A percentile compares a stretch with the other conserved stretches of the same genome.
Conservation (phyloP, 2,888 invertebrate species). For the Celastrina argiolus region DNA sequence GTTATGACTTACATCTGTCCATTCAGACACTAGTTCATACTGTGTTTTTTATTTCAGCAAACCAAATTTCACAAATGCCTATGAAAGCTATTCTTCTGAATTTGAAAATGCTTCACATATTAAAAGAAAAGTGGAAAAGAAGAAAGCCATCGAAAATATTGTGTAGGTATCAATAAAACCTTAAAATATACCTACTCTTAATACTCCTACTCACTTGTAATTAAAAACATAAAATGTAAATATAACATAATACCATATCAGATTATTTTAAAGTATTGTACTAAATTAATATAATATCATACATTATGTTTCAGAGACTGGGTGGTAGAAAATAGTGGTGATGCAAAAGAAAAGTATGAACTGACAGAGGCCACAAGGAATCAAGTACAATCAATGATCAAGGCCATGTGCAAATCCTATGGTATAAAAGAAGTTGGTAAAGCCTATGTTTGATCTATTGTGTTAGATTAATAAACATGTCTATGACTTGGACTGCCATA, state of each 20-base stretch:
- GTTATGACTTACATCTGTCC: too few relatives aligned
- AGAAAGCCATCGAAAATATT: slow-evolving; percentile 54
- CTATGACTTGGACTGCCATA: too few relatives aligned
- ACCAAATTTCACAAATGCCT: slow-evolving; percentile 50
- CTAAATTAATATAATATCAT: not conserved
- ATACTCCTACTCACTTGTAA: not conserved
- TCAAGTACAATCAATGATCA: slow-evolving; percentile 84
- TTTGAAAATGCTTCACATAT: slow-evolving; percentile 57
- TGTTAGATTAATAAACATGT: too few relatives aligned
- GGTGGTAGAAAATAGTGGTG: slow-evolving; percentile 83
- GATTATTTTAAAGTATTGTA: not conserved
- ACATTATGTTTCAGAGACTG: slow-evolving; percentile 78
- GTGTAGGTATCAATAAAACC: slow-evolving; percentile 47
- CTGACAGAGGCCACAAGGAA: slow-evolving; percentile 82
- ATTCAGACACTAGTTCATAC: too few relatives aligned
- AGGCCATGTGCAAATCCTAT: slow-evolving; percentile 75
- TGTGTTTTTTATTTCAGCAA: slow-evolving; percentile 40
- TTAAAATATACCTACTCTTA: not conserved
- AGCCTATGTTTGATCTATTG: slow-evolving; percentile 30
- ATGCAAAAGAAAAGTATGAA: slow-evolving; percentile 82
- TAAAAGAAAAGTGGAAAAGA: slow-evolving; percentile 61
- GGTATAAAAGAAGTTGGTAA: slow-evolving; percentile 76
- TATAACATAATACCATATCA: not conserved
- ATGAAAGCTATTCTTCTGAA: slow-evolving; percentile 54
- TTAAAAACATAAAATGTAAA: not conserved